Conservation (phyloP, 1,140 invertebrate species). For the Drosophila saltans region DNA sequence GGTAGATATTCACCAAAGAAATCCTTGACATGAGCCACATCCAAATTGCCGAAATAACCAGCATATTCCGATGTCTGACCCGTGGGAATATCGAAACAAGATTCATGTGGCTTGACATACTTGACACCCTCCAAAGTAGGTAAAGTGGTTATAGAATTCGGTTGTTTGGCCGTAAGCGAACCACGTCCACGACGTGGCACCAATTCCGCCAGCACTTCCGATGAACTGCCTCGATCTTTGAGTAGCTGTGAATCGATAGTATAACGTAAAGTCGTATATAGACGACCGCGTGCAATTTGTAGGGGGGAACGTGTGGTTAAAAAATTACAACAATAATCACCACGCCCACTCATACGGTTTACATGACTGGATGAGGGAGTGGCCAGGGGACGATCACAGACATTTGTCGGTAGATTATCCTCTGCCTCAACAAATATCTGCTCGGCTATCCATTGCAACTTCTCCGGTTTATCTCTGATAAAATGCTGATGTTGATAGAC, state of each 20-base stretch:
- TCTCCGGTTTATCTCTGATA: not conserved
- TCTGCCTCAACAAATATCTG: not conserved
- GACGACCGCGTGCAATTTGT: slow-evolving; percentile 39
- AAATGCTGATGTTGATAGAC: slow-evolving; percentile 37
- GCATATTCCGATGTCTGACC: slow-evolving; percentile 47
- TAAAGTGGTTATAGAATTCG: not conserved
- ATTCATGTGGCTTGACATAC: slow-evolving; percentile 47
- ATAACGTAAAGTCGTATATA: slow-evolving; percentile 31
- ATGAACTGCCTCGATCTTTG: not conserved
- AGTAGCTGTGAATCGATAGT: slow-evolving; percentile 31
- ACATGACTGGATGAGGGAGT: not conserved
- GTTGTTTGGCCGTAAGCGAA: not conserved
- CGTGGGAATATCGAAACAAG: slow-evolving; percentile 16
- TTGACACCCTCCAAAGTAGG: slow-evolving; percentile 7
- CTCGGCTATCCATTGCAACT: slow-evolving; percentile 4
- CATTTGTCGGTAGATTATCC: not conserved
- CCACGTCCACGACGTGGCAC: slow-evolving; percentile 33
- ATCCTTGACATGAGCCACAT: slow-evolving; percentile 16
- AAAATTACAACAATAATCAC: slow-evolving; percentile 14
- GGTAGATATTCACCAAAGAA: slow-evolving; percentile 62
- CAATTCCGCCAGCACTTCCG: slow-evolving; percentile 4
- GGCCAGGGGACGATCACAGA: not conserved
- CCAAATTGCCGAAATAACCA: slow-evolving; percentile 52
- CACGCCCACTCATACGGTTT: slow-evolving; percentile 3
- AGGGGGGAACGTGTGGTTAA: slow-evolving; percentile 9